These are phyloP conservation scores for Hedya salicella DNA, from an alignment of 2,888 invertebrate species.

Conservation along the genomic window DNA sequence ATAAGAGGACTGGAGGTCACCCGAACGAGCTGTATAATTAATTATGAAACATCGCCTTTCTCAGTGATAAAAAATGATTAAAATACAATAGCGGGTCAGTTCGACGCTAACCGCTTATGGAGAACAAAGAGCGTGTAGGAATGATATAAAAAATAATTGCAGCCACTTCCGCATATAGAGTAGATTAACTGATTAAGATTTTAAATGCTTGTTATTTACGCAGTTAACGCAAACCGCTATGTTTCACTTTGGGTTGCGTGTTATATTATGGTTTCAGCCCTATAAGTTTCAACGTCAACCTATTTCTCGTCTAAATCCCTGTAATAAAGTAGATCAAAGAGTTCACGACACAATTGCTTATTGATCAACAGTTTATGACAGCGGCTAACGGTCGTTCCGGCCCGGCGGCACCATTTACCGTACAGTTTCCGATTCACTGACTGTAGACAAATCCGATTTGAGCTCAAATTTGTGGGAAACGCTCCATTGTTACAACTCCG, in stretches of 20 bases:
- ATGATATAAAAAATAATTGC: constrained; percentile 14
- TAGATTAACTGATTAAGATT: not conserved
- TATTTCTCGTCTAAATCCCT: constrained; percentile 12
- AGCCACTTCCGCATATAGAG: constrained; percentile 13
- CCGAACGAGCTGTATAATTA: constrained; percentile 21
- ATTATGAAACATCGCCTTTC: constrained; percentile 26
- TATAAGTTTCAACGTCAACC: constrained; percentile 17
- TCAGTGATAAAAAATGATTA: constrained; percentile 34
- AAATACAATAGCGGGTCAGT: constrained; percentile 33
- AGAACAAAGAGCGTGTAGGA: constrained; percentile 34
- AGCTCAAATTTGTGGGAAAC: constrained; percentile 39
- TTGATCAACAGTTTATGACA: constrained; percentile 28
- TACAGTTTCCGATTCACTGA: constrained; percentile 72
- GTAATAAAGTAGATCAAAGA: constrained; percentile 18
- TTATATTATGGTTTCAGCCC: not conserved
- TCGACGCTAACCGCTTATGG: constrained; percentile 13
- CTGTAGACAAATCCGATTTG: constrained; percentile 56
- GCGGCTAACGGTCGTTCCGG: constrained; percentile 61
- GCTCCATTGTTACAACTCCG: constrained; percentile 29
- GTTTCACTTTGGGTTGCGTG: not conserved
- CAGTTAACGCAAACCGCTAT: too few species aligned
- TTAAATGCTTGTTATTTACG: too few species aligned
- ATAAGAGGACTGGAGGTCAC: constrained; percentile 2
- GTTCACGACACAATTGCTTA: constrained; percentile 26
- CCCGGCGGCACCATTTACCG: constrained; percentile 58